These are phyloP conservation scores for Malurus elegans DNA, from an alignment of 2,113 vertebrate genomes.

Conservation along the genomic window DNA sequence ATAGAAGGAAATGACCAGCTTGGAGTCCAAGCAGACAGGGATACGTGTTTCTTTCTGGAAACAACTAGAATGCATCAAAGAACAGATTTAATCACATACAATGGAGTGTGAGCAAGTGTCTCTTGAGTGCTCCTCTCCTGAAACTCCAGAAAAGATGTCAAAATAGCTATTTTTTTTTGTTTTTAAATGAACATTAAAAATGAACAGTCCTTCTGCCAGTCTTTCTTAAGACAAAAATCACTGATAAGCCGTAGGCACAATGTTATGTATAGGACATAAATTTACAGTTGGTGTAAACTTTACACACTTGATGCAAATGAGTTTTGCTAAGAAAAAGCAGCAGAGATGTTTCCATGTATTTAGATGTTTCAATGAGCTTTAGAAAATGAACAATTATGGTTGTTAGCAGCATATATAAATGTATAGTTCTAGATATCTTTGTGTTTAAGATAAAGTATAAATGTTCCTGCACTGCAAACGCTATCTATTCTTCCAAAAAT, in stretches of 20 bases:
- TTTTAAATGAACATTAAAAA: background rate
- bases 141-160: background rate
- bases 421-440: background rate
- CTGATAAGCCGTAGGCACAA: background rate
- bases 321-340: background rate
- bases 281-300: background rate
- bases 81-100: background rate
- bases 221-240: background rate
- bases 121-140: background rate
- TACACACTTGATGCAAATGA: background rate
- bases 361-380: background rate
- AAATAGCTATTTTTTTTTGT: background rate
- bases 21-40: background rate
- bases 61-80: background rate
- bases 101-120: background rate
- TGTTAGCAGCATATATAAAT: background rate
- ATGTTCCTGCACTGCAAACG: accelerated
- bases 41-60: background rate
- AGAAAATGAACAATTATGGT: background rate
- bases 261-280: background rate
- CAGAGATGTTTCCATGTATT: background rate
- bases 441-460: background rate
- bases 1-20: background rate
- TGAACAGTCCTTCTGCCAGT: background rate
- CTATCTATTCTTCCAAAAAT: background rate